Conservation (phyloP, 2,797 vertebrate genomes). For the Chromis chromis region DNA sequence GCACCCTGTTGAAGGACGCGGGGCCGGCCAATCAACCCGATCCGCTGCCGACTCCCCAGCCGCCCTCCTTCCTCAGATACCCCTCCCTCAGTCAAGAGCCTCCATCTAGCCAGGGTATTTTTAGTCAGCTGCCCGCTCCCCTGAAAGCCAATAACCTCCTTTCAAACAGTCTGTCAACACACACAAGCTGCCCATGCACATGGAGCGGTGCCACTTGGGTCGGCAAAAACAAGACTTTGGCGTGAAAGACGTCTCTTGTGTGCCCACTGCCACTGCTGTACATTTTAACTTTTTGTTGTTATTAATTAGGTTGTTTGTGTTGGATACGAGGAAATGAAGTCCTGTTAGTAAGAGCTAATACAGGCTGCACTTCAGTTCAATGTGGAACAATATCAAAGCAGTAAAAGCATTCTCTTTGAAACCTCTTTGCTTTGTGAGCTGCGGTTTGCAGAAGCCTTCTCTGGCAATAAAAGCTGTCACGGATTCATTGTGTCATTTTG, state of each 20-base stretch:
- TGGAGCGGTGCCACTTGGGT: neutral
- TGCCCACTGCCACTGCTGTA: neutral
- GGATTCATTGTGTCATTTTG: conserved; percentile 47
- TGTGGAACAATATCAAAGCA: conserved; percentile 9
- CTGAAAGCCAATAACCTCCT: conserved; percentile 77
- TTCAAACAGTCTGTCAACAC: conserved; percentile 57
- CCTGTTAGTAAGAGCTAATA: neutral
- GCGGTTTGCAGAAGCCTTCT: conserved; percentile 29
- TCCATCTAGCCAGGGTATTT: conserved; percentile 75
- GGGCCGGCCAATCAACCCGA: conserved; percentile 39
- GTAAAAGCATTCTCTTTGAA: conserved; percentile 11
- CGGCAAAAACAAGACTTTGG: neutral
- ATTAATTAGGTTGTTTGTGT: conserved; percentile 2
- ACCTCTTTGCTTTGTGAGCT: conserved; percentile 20
- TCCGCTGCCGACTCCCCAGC: conserved; percentile 52
- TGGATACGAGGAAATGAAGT: neutral
- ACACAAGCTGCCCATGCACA: conserved; percentile 6
- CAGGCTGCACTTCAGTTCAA: conserved; percentile 7
- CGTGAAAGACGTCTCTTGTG: neutral
- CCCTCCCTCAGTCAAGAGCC: conserved; percentile 53
- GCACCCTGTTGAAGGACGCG: conserved; percentile 50
- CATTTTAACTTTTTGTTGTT: conserved; percentile 25
- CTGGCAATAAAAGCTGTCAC: conserved; percentile 22
- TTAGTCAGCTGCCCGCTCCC: conserved; percentile 67
- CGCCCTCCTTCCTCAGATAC: conserved; percentile 50